Evolutionary conservation across 2,888 invertebrate species (phyloP).

Genomic region (Liodrosophila aerea): DNA sequence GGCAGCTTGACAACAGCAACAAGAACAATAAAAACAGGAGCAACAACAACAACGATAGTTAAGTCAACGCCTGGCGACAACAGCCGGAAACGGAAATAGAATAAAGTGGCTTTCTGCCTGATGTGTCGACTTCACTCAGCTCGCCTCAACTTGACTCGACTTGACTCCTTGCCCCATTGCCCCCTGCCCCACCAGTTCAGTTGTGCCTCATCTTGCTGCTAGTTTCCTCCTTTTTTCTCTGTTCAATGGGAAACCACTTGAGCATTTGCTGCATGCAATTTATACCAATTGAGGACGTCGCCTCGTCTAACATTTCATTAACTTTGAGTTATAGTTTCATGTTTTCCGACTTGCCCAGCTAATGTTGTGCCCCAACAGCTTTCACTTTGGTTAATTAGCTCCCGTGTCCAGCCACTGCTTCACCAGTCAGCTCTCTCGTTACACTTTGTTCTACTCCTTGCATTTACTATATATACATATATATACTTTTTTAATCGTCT

Average conservation of each 20-base stretch:
- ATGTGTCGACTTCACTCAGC: constrained; percentile 38
- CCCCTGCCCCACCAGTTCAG: neutral
- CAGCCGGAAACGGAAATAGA: constrained; percentile 74
- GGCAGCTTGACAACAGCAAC: constrained; percentile 63
- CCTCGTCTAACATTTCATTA: constrained; percentile 65
- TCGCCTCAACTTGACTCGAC: neutral
- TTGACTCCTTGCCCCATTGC: neutral
- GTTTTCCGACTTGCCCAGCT: constrained; percentile 9
- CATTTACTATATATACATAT: neutral
- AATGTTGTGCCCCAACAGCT: constrained; percentile 5
- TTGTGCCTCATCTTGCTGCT: neutral
- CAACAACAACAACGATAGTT: constrained; percentile 16
- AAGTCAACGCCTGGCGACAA: constrained; percentile 58
- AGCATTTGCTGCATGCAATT: constrained; percentile 45
- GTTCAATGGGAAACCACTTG: constrained; percentile 40
- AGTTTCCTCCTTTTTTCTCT: constrained; percentile 16
- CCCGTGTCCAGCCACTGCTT: constrained; percentile 10
- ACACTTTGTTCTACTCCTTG: no score
- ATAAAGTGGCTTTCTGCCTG: constrained; percentile 73
- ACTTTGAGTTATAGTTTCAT: constrained; percentile 54
- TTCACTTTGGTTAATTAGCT: constrained; percentile 61
- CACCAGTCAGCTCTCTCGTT: no score
- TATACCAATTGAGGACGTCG: constrained; percentile 60
- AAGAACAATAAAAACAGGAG: constrained; percentile 15
- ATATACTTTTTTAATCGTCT: neutral